These are phyloP conservation scores for Gymnogyps californianus DNA, from an alignment of 2,113 vertebrate species.

Conservation along the genomic window DNA sequence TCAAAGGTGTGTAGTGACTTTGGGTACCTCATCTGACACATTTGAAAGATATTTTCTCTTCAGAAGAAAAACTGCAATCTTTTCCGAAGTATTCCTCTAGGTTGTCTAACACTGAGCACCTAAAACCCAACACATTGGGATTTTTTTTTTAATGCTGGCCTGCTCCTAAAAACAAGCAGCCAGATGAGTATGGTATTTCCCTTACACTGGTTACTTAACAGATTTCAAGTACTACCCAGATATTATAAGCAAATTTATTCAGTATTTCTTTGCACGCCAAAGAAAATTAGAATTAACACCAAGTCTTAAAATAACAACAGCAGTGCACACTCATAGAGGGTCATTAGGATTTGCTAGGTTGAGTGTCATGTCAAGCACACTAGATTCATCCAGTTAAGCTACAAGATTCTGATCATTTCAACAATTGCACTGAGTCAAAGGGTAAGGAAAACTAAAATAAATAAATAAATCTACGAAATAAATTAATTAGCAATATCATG, in stretches of 20 bases:
- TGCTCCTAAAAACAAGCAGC: neutral
- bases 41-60: neutral
- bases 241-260: neutral
- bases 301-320: conserved; percentile 7
- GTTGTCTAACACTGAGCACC: neutral
- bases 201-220: neutral
- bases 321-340: neutral
- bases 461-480: neutral
- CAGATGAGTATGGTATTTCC: neutral
- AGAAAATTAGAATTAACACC: neutral
- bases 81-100: neutral
- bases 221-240: neutral
- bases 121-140: neutral
- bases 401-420: neutral
- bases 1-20: neutral
- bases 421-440: neutral
- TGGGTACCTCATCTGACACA: neutral
- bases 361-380: neutral
- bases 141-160: neutral
- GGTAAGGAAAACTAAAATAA: neutral
- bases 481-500: neutral
- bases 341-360: neutral
- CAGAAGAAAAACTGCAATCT: neutral
- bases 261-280: neutral
- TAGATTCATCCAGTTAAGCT: conserved; percentile 9